These are phyloP conservation scores for Drosophila sulfurigaster DNA, from an alignment of 1,140 invertebrate species.

Conservation along the genomic window DNA sequence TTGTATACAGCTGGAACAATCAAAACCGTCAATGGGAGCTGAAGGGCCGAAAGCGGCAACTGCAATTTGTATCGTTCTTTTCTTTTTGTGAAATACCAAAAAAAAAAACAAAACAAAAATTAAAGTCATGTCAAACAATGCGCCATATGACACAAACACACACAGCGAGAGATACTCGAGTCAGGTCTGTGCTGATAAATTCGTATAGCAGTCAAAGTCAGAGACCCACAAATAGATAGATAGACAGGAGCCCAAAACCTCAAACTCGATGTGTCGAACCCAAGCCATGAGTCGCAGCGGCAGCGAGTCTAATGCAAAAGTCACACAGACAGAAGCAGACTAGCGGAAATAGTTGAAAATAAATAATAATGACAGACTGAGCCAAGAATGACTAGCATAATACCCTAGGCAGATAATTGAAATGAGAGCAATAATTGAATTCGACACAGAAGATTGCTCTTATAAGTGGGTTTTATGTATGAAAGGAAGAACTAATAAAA, in stretches of 20 bases:
- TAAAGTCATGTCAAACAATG: conserved; percentile 78
- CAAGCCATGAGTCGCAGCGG: conserved; percentile 4
- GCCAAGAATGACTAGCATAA: neutral
- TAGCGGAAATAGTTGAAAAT: conserved; percentile 59
- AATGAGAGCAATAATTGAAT: neutral
- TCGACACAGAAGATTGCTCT: no score
- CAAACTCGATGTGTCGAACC: conserved; percentile 11
- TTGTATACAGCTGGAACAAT: conserved; percentile 9
- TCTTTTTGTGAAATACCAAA: conserved; percentile 15
- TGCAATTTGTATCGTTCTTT: conserved; percentile 64
- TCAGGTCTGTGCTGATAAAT: conserved; percentile 27
- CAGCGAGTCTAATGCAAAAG: conserved; percentile 67
- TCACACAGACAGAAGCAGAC: conserved; percentile 42
- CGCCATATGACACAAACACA: conserved; percentile 65
- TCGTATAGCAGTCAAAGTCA: conserved; percentile 28
- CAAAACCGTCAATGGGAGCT: neutral
- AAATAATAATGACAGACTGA: conserved; percentile 37
- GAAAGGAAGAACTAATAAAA: no score
- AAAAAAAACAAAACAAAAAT: conserved; percentile 32
- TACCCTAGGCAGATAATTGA: conserved; percentile 4
- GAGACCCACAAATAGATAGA: conserved; percentile 41
- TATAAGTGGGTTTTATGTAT: no score
- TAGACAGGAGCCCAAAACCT: neutral
- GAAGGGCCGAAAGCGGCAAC: conserved; percentile 2
- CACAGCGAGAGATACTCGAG: neutral